Evolutionary conservation across 2,797 vertebrate species (phyloP), one percentile per base, ranked within the genome.

Genomic region (Pyrocephalus nanus): DNA sequence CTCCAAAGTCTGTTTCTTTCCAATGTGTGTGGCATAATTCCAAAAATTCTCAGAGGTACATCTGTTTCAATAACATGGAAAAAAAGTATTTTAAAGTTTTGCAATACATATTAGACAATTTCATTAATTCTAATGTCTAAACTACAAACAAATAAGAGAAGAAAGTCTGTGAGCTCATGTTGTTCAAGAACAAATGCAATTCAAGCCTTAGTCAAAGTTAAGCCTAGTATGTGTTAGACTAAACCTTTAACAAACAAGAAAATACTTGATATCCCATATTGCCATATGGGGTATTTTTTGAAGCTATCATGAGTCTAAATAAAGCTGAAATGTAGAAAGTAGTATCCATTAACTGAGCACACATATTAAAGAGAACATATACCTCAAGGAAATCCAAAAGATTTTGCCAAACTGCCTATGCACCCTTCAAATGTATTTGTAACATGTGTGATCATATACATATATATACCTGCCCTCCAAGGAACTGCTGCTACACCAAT

Each of bases 381-480:
- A 61, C 11, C 30, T 82, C n/a, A 54, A 73, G 45, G 21, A 82
- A 80, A 74, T 55, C 10, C 29, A 21, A 45, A 77, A 90, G 23
- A 40, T 29, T 77, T 42, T 66, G n/a, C 57, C 81, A 61, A 77
- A 71, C 14, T 30, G 29, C n/a, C 61, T 58, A 40, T 14, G 25
- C 64, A 72, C 5, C 30, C 51, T 73, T 82, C 64, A 76, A 55
- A 83, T 1, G 0, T 4, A 34, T 62, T 71, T 62, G 32, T 15
- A 90, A 66, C 3, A 3, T 5, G 5, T 66, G 30, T 6, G 14
- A 77, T 51, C 36, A 43, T 48, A 47, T 13, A 38, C 11, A 87
- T 43, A 82, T 96, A 87, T 43, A 82, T 96, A 99, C 99, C 99
- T 98, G 98, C 98, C 73, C 96, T 97, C 99, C 99, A 99, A 67